Conservation (phyloP, 2,888 invertebrate species). For the Drosophila subquinaria region DNA sequence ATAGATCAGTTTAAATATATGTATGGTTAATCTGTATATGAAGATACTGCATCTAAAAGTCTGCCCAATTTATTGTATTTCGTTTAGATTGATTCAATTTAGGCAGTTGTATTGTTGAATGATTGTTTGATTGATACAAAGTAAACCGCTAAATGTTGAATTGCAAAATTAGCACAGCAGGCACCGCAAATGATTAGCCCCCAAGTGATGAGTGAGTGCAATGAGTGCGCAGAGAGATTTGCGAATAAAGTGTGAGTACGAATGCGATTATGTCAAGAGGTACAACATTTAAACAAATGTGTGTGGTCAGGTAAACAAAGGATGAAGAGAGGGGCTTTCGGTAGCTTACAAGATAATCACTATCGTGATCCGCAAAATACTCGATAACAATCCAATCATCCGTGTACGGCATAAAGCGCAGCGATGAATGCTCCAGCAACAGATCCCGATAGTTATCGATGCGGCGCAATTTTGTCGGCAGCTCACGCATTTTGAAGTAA, state of each 20-base stretch:
- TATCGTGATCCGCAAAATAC: slow-evolving; percentile 83
- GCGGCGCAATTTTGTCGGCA: slow-evolving; percentile 58
- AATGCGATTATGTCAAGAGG: neutral
- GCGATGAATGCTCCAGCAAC: slow-evolving; percentile 61
- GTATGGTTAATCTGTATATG: too few species aligned
- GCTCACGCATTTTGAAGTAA: slow-evolving; percentile 79
- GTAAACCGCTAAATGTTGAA: neutral
- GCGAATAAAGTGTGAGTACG: neutral
- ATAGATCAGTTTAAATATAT: too few species aligned
- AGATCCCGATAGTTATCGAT: slow-evolving; percentile 74
- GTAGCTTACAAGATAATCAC: slow-evolving; percentile 83
- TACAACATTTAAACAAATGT: slow-evolving; percentile 10
- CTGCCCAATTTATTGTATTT: neutral
- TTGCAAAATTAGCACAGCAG: slow-evolving; percentile 3
- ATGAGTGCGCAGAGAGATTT: neutral
- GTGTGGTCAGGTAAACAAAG: neutral
- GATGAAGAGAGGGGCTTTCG: neutral
- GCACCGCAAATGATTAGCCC: slow-evolving; percentile 3
- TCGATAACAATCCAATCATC: slow-evolving; percentile 83
- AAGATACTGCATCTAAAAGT: neutral
- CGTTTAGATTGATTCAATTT: neutral
- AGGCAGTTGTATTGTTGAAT: neutral
- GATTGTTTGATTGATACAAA: neutral
- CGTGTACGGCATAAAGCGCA: slow-evolving; percentile 68
- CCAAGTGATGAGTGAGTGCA: neutral